Conservation (phyloP, 2,113 vertebrate genomes). For the Monopterus albus region DNA sequence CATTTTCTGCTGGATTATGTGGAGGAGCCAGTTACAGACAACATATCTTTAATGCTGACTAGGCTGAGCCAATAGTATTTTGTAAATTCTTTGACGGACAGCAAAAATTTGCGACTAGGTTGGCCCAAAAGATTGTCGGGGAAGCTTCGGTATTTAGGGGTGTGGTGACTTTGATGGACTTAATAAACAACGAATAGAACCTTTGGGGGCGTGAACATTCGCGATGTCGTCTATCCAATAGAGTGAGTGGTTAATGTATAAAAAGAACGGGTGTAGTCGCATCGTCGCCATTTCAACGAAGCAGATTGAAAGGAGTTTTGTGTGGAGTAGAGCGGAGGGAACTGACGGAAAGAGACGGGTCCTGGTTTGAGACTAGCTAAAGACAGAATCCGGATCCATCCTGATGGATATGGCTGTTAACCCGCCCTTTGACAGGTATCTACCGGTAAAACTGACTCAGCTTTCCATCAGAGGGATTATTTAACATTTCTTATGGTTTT, state of each 20-base stretch:
- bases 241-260: slow-evolving; percentile 69
- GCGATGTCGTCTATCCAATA: slow-evolving; percentile 69
- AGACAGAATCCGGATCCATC: slow-evolving; percentile 86
- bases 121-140: background rate
- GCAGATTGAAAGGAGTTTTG: slow-evolving; percentile 21
- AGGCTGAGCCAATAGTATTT: slow-evolving; percentile 43
- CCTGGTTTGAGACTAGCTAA: slow-evolving; percentile 66
- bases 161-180: slow-evolving; percentile 60
- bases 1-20: slow-evolving; percentile 21
- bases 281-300: slow-evolving; percentile 84
- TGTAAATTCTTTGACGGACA: slow-evolving; percentile 46
- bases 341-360: slow-evolving; percentile 68
- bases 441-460: slow-evolving; percentile 73
- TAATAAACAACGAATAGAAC: slow-evolving; percentile 44
- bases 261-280: slow-evolving; percentile 74
- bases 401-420: slow-evolving; percentile 83
- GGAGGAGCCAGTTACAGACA: slow-evolving; percentile 32
- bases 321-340: slow-evolving; percentile 49
- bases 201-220: slow-evolving; percentile 50
- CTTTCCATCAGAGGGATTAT: slow-evolving; percentile 68
- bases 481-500: slow-evolving; percentile 34
- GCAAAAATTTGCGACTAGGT: slow-evolving; percentile 51
- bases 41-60: background rate
- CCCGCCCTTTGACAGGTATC: slow-evolving; percentile 84
- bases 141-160: slow-evolving; percentile 6